Evolutionary conservation across 1,140 invertebrate genomes (phyloP), one percentile per base, ranked within the genome.

Genomic region (Anoplolepis gracilipes): DNA sequence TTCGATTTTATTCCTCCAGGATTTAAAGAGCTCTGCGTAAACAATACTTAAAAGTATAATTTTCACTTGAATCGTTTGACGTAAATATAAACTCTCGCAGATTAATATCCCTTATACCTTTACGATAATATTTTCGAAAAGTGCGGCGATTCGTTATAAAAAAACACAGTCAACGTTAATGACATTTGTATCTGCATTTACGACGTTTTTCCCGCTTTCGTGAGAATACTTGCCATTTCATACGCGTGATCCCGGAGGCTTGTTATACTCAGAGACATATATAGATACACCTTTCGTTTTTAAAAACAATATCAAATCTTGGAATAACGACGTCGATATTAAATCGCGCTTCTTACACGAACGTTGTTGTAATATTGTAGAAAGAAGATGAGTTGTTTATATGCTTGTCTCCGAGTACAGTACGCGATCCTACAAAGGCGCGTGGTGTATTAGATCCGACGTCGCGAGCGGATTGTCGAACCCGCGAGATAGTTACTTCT

Each of bases 121-220:
- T 59, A 59, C 36, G 65, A 42, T 72, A 59, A 33, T 42, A 42
- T 72, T 72, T 59, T 46, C 33, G 25, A 57, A 67, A 79, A 59
- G 78, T 81, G 62, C 53, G 33, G 33, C 49, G 49, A 81, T 81
- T 81, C 25, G 33, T 72, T 82, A 72, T 82, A 82, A 61, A 70
- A 72, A 36, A 82, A 79, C 76, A 53, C 42, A 55, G 25, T 76
- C 53, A 70, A 22, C 10, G 7, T 30, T 28, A 59, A 72, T 82
- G 78, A 82, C 36, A 42, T 57, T 81, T 55, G 28, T 57, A 30
- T 30, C 16, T 70, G 62, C 49, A 33, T 70, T 72, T 70, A 57
- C 30, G 22, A 79, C 46, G 33, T 72, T 59, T 59, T 22, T 42
- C 2, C 36, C 11, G 59, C 11, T 36, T 39, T 69, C n/a, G 33